phyloP scores from a whole-genome alignment of 1,140 invertebrate genomes.

The Platyscapa corneri region DNA sequence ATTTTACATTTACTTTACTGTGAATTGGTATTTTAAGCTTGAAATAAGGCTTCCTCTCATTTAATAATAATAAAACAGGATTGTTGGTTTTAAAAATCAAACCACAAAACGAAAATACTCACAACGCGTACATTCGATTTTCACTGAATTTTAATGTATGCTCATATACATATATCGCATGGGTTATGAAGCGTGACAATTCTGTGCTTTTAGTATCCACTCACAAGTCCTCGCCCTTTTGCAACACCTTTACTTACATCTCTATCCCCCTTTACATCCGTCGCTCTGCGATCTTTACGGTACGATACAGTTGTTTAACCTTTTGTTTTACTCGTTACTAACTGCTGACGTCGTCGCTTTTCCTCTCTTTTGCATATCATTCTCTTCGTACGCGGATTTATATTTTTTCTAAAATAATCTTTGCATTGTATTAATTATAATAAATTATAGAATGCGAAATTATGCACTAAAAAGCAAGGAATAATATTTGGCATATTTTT shows the following conservation, averaged over 20 bases:
- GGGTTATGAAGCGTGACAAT: neutral
- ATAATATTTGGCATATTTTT: too few species aligned
- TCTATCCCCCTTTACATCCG: neutral
- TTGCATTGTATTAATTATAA: too few species aligned
- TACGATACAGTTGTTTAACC: neutral
- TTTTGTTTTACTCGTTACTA: slow-evolving; percentile 4
- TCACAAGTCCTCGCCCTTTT: neutral
- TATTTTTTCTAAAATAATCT: neutral
- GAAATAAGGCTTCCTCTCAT: too few species aligned
- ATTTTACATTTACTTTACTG: too few species aligned
- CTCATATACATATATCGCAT: too few species aligned
- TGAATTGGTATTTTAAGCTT: too few species aligned
- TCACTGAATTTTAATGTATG: neutral
- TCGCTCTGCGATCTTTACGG: neutral
- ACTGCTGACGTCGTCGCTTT: neutral
- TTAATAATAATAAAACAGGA: too few species aligned
- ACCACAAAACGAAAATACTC: neutral
- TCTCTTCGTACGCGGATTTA: neutral
- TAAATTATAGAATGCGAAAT: too few species aligned
- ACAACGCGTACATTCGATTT: neutral
- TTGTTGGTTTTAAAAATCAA: neutral
- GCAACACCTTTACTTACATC: neutral
- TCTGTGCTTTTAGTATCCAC: neutral
- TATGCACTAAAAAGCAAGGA: too few species aligned
- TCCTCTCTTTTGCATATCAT: neutral